Evolutionary conservation across 2,113 vertebrate species (phyloP).

Genomic region (Corapipo altera): DNA sequence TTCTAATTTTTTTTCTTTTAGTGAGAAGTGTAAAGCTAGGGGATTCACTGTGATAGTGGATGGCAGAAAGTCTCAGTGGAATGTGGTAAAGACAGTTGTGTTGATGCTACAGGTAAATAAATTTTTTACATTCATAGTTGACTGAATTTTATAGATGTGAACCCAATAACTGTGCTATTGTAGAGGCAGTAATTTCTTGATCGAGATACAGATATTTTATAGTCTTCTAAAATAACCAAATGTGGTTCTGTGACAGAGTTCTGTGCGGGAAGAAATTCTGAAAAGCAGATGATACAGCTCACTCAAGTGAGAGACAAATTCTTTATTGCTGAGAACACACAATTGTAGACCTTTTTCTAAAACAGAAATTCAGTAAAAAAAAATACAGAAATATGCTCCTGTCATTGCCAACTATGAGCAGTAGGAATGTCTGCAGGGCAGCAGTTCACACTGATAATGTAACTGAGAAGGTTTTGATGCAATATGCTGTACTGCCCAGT

Average conservation of each 20-base stretch:
- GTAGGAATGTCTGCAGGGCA: background rate
- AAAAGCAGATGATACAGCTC: background rate
- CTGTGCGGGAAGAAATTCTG: background rate
- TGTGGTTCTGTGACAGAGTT: background rate
- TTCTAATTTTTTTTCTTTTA: slow-evolving; percentile 63
- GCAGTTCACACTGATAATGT: background rate
- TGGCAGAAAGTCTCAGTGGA: slow-evolving; percentile 97
- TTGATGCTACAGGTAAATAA: slow-evolving; percentile 94
- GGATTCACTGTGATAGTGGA: slow-evolving; percentile 99
- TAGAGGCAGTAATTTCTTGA: background rate
- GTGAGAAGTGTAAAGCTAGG: slow-evolving; percentile 96
- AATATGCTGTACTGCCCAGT: background rate
- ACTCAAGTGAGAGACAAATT: background rate
- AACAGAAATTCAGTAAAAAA: background rate
- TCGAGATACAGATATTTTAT: background rate
- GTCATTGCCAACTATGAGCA: background rate
- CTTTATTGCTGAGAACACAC: background rate
- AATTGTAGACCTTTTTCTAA: background rate
- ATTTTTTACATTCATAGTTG: background rate
- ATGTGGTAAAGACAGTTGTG: slow-evolving; percentile 96
- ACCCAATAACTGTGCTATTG: background rate
- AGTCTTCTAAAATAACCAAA: background rate
- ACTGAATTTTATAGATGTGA: background rate
- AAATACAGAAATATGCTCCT: background rate
- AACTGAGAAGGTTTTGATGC: background rate